Evolutionary conservation across 2,113 vertebrate species (phyloP).

Genomic region (Saiga tatarica): DNA sequence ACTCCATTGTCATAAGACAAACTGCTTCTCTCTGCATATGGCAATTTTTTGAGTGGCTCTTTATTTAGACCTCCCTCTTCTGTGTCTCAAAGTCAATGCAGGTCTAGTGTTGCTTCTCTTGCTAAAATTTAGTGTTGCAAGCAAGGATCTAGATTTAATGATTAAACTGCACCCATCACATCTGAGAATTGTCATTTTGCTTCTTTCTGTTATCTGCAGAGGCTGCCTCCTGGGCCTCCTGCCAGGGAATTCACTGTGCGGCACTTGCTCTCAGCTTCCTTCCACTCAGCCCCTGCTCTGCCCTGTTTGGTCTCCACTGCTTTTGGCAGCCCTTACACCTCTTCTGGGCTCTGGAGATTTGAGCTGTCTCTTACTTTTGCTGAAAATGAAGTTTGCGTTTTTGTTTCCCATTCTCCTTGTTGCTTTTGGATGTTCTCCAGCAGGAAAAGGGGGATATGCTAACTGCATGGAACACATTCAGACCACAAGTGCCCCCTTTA

Average conservation of each 20-base stretch:
- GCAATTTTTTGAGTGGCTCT: not conserved
- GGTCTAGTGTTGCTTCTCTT: not conserved
- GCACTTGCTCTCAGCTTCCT: conserved; percentile 28
- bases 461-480: conserved; percentile 22
- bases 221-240: not conserved
- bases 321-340: conserved; percentile 45
- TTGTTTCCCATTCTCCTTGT: conserved; percentile 60
- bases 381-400: conserved; percentile 66
- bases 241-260: not conserved
- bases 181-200: not conserved
- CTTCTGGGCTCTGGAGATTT: conserved; percentile 56
- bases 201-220: not conserved
- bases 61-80: not conserved
- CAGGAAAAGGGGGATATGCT: conserved; percentile 22
- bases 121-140: not conserved
- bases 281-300: not conserved
- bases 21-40: not conserved
- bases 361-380: conserved; percentile 58
- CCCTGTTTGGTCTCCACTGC: not conserved
- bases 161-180: not conserved
- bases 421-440: conserved; percentile 68
- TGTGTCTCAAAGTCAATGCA: not conserved
- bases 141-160: not conserved
- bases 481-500: conserved; percentile 52
- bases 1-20: not conserved